phyloP scores from a whole-genome alignment of 2,797 vertebrate genomes.

The Arctocebus calabarensis region DNA sequence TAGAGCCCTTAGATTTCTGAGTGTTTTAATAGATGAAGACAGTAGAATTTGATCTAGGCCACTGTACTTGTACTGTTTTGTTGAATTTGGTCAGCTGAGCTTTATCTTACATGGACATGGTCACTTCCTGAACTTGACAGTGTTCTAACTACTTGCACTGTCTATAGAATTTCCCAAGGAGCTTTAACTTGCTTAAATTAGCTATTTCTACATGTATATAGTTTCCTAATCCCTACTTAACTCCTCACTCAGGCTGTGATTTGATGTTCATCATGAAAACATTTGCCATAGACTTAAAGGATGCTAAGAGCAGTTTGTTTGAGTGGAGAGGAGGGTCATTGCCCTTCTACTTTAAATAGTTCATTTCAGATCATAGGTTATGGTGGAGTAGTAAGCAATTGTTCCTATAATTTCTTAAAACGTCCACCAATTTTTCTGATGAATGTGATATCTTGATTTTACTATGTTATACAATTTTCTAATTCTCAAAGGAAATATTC shows the following conservation, averaged over 20 bases:
- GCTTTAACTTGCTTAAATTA: neutral
- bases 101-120: neutral
- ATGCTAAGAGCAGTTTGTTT: neutral
- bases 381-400: neutral
- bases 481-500: neutral
- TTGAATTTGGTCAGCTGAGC: neutral
- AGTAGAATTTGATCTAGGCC: neutral
- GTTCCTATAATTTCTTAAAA: neutral
- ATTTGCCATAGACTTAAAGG: neutral
- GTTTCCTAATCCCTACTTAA: neutral
- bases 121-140: neutral
- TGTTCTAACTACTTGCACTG: neutral
- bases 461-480: neutral
- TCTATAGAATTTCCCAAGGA: neutral
- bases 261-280: neutral
- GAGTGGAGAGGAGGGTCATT: neutral
- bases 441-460: neutral
- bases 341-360: neutral
- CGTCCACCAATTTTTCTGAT: neutral
- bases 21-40: neutral
- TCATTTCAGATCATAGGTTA: constrained; percentile 7
- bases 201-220: neutral
- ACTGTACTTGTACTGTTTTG: neutral
- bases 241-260: neutral
- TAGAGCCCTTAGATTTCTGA: neutral